A percentile compares a stretch with the other conserved stretches of the same genome.
Evolutionary conservation across 1,140 invertebrate species (phyloP).

Genomic region (Globodera rostochiensis): DNA sequence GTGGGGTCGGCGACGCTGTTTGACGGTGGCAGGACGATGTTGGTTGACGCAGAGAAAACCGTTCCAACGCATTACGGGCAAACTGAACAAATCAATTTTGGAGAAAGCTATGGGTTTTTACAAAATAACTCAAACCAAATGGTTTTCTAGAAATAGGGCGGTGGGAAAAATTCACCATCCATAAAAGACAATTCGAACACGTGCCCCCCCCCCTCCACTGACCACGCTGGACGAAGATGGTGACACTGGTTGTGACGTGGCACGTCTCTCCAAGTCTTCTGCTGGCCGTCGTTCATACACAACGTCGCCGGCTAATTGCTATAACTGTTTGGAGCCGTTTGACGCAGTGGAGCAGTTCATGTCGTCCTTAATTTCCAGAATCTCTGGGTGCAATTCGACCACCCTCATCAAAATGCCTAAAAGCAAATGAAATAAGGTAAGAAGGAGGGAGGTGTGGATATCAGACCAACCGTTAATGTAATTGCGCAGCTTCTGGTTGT

Average conservation of each 20-base stretch:
- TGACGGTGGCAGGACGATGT: constrained; percentile 4
- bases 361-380: constrained; percentile 49
- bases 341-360: constrained; percentile 21
- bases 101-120: background rate
- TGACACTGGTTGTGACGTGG: constrained; percentile 26
- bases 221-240: constrained; percentile 12
- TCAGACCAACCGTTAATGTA: constrained; percentile 44
- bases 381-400: constrained; percentile 49
- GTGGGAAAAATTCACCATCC: too few species aligned
- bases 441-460: background rate
- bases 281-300: background rate
- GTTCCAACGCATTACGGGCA: constrained; percentile 17
- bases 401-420: constrained; percentile 44
- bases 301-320: constrained; percentile 30
- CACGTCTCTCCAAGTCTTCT: background rate
- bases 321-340: constrained; percentile 6
- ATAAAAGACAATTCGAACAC: too few species aligned
- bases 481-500: constrained; percentile 47
- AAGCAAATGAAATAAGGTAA: background rate
- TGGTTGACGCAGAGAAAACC: constrained; percentile 19
- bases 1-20: constrained; percentile 15
- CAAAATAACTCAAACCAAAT: too few species aligned
- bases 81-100: constrained; percentile 18
- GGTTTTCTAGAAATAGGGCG: too few species aligned
- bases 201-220: too few species aligned